phyloP scores from a whole-genome alignment of 2,797 vertebrate genomes.

The Sebastes steindachneri region DNA sequence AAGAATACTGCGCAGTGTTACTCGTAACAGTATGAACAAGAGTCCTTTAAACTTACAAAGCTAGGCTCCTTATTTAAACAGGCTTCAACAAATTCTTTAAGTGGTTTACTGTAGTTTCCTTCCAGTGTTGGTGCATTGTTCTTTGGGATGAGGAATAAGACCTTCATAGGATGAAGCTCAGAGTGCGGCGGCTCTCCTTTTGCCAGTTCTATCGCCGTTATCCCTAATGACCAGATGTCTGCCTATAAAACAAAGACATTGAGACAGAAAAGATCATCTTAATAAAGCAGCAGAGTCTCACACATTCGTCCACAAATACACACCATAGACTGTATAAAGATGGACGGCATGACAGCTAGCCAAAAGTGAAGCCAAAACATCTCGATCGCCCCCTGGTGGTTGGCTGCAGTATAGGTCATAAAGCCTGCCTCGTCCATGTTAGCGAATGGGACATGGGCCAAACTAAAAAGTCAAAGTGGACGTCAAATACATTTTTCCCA shows the following conservation, averaged over 20 bases:
- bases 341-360: too few species aligned
- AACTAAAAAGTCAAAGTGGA: not conserved
- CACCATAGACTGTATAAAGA: not conserved
- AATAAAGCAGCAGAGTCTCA: not conserved
- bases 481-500: too few species aligned
- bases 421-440: not conserved
- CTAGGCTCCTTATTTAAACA: constrained; percentile 98
- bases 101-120: constrained; percentile 94
- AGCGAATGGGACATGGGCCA: not conserved
- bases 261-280: not conserved
- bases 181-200: constrained; percentile 98
- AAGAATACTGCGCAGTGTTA: not conserved
- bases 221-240: constrained; percentile 98
- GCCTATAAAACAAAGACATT: constrained; percentile 84
- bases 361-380: not conserved
- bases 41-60: constrained; percentile 91
- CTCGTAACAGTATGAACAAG: not conserved
- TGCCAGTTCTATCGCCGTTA: constrained; percentile 97
- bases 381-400: not conserved
- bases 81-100: constrained; percentile 98
- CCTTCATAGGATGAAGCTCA: constrained; percentile 98
- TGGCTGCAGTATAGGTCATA: not conserved
- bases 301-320: not conserved
- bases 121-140: constrained; percentile 98
- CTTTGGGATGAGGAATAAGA: constrained; percentile 98